A percentile compares a stretch with the other conserved stretches of the same genome.
phyloP scores from a whole-genome alignment of 2,797 vertebrate genomes.

The Centropyge bicolor region DNA sequence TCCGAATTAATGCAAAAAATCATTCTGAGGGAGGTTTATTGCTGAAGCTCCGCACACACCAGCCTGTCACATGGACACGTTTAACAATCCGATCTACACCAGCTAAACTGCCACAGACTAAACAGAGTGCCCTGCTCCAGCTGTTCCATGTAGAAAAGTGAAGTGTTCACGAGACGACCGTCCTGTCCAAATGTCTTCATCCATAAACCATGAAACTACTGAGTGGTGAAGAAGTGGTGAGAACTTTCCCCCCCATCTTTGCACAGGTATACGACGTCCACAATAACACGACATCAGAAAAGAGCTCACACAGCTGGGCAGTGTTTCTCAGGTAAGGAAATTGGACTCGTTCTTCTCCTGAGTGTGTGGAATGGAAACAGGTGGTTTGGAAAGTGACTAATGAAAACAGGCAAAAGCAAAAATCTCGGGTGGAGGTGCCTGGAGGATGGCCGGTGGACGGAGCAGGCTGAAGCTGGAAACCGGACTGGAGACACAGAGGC shows the following conservation, averaged over 20 bases:
- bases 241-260: too few relatives aligned
- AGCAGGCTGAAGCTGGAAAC: too few relatives aligned
- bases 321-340: background rate
- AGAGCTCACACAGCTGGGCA: background rate
- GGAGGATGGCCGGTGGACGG: too few relatives aligned
- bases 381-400: too few relatives aligned
- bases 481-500: too few relatives aligned
- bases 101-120: background rate
- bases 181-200: background rate
- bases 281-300: background rate
- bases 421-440: too few relatives aligned
- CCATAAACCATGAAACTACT: background rate
- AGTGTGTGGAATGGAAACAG: too few relatives aligned
- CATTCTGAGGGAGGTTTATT: background rate
- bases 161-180: background rate
- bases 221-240: too few relatives aligned
- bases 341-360: background rate
- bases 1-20: background rate
- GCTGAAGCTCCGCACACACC: background rate
- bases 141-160: background rate
- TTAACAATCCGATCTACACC: background rate
- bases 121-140: slow-evolving; percentile 6
- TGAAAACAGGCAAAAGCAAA: background rate
- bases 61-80: background rate
- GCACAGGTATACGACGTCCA: too few relatives aligned